These are phyloP conservation scores for Anastrepha obliqua DNA, from an alignment of 1,140 invertebrate genomes.

Conservation along the genomic window DNA sequence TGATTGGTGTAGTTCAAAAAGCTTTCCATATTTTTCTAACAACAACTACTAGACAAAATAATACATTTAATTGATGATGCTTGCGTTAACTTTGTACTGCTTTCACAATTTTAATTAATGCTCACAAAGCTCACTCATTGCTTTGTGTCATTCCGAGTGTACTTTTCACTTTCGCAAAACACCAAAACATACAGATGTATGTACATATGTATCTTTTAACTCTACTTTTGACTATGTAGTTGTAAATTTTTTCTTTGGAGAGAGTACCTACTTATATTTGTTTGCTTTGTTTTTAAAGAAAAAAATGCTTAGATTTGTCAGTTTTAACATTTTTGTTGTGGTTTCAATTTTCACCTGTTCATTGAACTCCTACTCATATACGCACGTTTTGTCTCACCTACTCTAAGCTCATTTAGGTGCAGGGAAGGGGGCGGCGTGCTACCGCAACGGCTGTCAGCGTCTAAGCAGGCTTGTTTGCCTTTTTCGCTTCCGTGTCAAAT, in stretches of 20 bases:
- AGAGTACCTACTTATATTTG: background rate
- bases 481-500: background rate
- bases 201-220: background rate
- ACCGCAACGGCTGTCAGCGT: background rate
- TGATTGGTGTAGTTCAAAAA: no score
- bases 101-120: slow-evolving; percentile 15
- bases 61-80: no score
- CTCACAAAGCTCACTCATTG: slow-evolving; percentile 2
- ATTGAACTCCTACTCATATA: background rate
- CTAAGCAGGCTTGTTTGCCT: background rate
- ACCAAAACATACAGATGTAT: no score
- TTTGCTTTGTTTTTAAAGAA: background rate
- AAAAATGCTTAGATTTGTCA: background rate
- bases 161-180: slow-evolving; percentile 9
- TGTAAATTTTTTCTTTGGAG: background rate
- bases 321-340: slow-evolving; percentile 17
- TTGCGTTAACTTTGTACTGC: background rate
- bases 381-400: no score
- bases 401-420: no score
- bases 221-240: background rate
- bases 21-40: no score
- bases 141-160: background rate
- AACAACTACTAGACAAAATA: no score
- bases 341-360: slow-evolving; percentile 34
- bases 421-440: background rate